Conservation (phyloP, 2,888 invertebrate species). For the Neocrepidodera transversa region DNA sequence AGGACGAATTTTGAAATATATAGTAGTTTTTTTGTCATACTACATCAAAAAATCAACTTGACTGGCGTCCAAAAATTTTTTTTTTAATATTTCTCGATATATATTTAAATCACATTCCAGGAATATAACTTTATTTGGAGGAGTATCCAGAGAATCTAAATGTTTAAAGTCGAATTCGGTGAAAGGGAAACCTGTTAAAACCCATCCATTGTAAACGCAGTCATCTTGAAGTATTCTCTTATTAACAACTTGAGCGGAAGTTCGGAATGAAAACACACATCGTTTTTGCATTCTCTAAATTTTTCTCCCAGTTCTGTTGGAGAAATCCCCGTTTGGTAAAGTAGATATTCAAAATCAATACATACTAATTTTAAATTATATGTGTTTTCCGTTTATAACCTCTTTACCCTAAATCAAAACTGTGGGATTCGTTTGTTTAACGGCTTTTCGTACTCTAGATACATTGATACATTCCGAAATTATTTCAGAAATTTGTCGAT, state of each 20-base stretch:
- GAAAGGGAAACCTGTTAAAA: slow-evolving; percentile 68
- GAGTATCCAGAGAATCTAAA: slow-evolving; percentile 66
- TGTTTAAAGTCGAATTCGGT: slow-evolving; percentile 66
- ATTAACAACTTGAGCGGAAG: slow-evolving; percentile 56
- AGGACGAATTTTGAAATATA: no score
- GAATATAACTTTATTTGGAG: slow-evolving; percentile 65
- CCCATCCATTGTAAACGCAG: slow-evolving; percentile 69
- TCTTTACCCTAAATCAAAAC: slow-evolving; percentile 66
- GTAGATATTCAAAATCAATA: slow-evolving; percentile 65
- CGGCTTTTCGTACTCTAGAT: slow-evolving; percentile 53
- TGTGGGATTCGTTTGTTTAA: slow-evolving; percentile 65
- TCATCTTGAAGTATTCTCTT: slow-evolving; percentile 62
- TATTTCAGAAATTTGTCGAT: slow-evolving; percentile 52
- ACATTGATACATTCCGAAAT: slow-evolving; percentile 56
- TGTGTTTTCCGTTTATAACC: slow-evolving; percentile 63
- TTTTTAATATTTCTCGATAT: slow-evolving; percentile 54
- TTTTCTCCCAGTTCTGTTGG: slow-evolving; percentile 54
- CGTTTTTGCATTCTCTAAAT: slow-evolving; percentile 52
- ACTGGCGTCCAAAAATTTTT: no score
- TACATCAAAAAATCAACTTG: no score
- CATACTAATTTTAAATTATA: slow-evolving; percentile 65
- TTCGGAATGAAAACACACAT: slow-evolving; percentile 56
- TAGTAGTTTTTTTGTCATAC: no score
- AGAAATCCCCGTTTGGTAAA: slow-evolving; percentile 61
- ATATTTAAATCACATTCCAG: slow-evolving; percentile 57